Evolutionary conservation across 2,797 vertebrate species (phyloP).

Genomic region (Crax fasciolata): DNA sequence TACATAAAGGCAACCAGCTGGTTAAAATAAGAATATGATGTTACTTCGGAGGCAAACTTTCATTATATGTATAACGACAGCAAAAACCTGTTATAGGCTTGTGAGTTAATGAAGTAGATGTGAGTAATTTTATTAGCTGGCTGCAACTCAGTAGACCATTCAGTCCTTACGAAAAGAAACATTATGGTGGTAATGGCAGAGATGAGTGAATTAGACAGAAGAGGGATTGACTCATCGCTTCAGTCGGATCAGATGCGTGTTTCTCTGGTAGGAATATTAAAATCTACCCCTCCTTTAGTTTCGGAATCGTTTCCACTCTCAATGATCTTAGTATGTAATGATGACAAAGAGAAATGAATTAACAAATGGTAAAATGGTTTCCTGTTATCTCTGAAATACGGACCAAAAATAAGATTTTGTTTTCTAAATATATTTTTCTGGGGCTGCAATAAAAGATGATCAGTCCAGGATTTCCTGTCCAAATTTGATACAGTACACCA

Average conservation of each 20-base stretch:
- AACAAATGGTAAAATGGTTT: background rate
- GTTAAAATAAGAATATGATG: background rate
- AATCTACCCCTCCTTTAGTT: background rate
- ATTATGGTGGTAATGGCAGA: background rate
- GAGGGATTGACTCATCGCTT: background rate
- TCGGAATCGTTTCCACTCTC: background rate
- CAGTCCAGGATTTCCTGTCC: background rate
- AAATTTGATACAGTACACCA: background rate
- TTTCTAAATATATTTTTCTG: background rate
- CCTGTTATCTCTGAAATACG: background rate
- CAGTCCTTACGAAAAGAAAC: background rate
- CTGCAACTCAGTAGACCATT: background rate
- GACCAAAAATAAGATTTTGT: background rate
- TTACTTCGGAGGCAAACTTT: conserved; percentile 26
- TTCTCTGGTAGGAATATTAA: background rate
- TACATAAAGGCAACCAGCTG: background rate
- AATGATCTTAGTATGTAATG: background rate
- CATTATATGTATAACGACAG: conserved; percentile 11
- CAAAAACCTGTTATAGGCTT: conserved; percentile 12
- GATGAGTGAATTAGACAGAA: background rate
- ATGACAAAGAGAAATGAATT: background rate
- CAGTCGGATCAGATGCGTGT: background rate
- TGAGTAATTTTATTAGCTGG: conserved; percentile 1
- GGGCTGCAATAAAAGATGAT: background rate
- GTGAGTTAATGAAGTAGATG: conserved; percentile 44